A percentile compares a stretch with the other conserved stretches of the same genome.
Conservation (phyloP, 2,888 invertebrate genomes). For the Helleia helle region DNA sequence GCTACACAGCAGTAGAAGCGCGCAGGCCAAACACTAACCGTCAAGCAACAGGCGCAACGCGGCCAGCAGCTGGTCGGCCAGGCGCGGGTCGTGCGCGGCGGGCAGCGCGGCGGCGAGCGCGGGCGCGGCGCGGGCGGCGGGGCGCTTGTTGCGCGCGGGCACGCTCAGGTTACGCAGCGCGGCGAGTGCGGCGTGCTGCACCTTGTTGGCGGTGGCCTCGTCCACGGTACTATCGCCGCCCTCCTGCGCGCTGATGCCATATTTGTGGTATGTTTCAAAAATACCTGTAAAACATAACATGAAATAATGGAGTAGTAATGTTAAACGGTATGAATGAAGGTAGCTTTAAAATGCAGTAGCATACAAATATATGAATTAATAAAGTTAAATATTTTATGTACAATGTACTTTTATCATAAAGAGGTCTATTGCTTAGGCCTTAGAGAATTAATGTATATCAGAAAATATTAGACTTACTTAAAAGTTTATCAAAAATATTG, state of each 20-base stretch:
- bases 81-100: slow-evolving; percentile 80
- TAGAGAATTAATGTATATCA: no score
- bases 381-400: no score
- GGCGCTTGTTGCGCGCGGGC: slow-evolving; percentile 81
- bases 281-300: slow-evolving; percentile 39
- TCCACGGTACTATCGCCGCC: slow-evolving; percentile 29
- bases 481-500: slow-evolving; percentile 81
- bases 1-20: no score
- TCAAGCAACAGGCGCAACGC: slow-evolving; percentile 90
- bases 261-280: slow-evolving; percentile 43
- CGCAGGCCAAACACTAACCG: slow-evolving; percentile 76
- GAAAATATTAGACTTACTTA: slow-evolving; percentile 73
- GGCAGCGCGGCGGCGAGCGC: slow-evolving; percentile 80
- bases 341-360: no score
- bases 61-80: slow-evolving; percentile 89
- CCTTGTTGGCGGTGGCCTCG: slow-evolving; percentile 35
- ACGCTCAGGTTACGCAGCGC: slow-evolving; percentile 86
- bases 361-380: no score
- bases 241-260: slow-evolving; percentile 27
- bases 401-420: no score
- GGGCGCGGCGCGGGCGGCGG: slow-evolving; percentile 70
- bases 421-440: no score
- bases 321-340: no score
- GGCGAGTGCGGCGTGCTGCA: slow-evolving; percentile 84
- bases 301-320: no score